Percentiles rank a stretch among this genome's conserved stretches.
Conservation (phyloP, 2,888 invertebrate genomes). For the Scrobipalpa costella region DNA sequence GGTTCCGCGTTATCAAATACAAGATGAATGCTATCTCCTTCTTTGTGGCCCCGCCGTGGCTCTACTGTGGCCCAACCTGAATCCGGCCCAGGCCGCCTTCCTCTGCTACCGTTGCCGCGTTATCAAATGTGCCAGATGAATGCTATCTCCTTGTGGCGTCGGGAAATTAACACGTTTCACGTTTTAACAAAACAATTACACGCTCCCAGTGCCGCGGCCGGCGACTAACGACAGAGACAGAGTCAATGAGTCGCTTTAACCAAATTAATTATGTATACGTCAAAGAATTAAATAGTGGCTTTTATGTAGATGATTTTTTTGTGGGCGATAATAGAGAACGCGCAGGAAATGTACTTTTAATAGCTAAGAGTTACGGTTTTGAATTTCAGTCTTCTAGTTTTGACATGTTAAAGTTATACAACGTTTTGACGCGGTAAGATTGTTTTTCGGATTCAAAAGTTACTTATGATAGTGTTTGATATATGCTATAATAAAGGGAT, state of each 20-base stretch:
- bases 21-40: slow-evolving; percentile 25
- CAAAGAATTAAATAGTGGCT: neutral
- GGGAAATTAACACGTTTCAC: slow-evolving; percentile 27
- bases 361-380: no score
- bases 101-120: neutral
- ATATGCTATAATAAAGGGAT: no score
- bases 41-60: neutral
- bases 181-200: slow-evolving; percentile 28
- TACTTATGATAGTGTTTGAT: no score
- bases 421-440: no score
- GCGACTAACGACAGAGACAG: neutral
- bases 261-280: neutral
- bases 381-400: no score
- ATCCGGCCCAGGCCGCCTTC: neutral
- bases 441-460: no score
- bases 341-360: no score
- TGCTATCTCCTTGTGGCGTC: slow-evolving; percentile 28
- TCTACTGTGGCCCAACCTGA: neutral
- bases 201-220: neutral
- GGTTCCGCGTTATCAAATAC: neutral
- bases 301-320: slow-evolving; percentile 2
- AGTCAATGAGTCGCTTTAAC: neutral
- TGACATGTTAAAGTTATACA: no score
- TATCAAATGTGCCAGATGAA: slow-evolving; percentile 11
- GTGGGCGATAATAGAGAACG: no score